phyloP scores from a whole-genome alignment of 1,140 invertebrate species.

The Drosophila repletoides region DNA sequence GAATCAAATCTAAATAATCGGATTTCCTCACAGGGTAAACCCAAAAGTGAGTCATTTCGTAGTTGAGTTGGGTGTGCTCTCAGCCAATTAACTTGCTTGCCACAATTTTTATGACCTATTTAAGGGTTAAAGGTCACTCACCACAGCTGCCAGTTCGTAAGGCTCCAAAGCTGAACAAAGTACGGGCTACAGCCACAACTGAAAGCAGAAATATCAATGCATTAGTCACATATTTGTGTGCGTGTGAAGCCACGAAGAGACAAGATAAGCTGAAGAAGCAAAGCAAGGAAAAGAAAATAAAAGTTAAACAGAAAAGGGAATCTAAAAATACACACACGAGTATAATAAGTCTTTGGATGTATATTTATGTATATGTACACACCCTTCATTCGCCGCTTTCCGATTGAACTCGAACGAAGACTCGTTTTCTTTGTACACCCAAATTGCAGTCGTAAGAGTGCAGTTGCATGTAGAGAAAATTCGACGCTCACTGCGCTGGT shows the following conservation, averaged over 20 bases:
- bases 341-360: too few species aligned
- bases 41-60: neutral
- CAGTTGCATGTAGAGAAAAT: slow-evolving; percentile 66
- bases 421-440: slow-evolving; percentile 73
- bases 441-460: slow-evolving; percentile 46
- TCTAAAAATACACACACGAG: slow-evolving; percentile 37
- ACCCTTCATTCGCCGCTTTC: slow-evolving; percentile 51
- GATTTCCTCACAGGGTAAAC: too few species aligned
- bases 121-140: slow-evolving; percentile 40
- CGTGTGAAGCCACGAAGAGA: slow-evolving; percentile 7
- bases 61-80: neutral
- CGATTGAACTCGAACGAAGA: slow-evolving; percentile 66
- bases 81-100: neutral
- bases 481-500: slow-evolving; percentile 58
- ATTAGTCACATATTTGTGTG: slow-evolving; percentile 23
- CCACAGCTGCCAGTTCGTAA: slow-evolving; percentile 7
- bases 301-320: slow-evolving; percentile 33
- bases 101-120: slow-evolving; percentile 18
- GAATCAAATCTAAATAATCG: too few species aligned
- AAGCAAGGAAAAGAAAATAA: slow-evolving; percentile 18
- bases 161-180: neutral
- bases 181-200: slow-evolving; percentile 1
- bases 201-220: slow-evolving; percentile 10
- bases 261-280: slow-evolving; percentile 15
- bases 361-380: slow-evolving; percentile 47